Percentiles rank a stretch among this genome's conserved stretches.
Conservation (phyloP, 2,797 vertebrate species). For the Acanthopagrus latus region DNA sequence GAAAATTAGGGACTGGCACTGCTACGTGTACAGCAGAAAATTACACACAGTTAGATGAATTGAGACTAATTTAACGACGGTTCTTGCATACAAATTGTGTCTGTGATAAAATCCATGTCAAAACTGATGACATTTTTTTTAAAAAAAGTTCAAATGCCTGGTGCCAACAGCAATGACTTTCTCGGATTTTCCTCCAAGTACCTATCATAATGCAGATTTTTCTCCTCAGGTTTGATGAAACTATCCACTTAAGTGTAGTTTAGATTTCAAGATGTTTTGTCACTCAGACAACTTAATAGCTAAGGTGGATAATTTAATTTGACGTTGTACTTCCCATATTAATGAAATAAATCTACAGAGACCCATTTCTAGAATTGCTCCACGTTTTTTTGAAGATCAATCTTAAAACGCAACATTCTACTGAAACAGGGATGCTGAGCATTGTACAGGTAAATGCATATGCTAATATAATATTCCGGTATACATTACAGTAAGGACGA, state of each 20-base stretch:
- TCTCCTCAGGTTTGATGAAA: neutral
- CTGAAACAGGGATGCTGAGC: neutral
- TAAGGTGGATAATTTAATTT: constrained; percentile 6
- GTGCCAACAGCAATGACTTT: constrained; percentile 11
- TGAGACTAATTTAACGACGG: constrained; percentile 14
- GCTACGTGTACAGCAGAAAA: constrained; percentile 35
- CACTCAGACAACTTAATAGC: neutral
- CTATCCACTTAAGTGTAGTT: neutral
- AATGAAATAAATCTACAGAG: neutral
- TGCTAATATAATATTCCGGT: neutral
- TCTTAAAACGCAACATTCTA: neutral
- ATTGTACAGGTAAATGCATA: neutral
- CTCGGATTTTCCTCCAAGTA: neutral
- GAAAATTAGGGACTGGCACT: constrained; percentile 18
- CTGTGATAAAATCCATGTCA: constrained; percentile 4
- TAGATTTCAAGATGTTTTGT: neutral
- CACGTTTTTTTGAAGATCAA: neutral
- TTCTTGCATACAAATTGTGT: constrained; percentile 18
- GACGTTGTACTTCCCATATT: neutral
- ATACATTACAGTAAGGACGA: neutral
- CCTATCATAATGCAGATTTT: neutral
- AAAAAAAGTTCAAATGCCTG: neutral
- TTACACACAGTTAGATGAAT: constrained; percentile 23
- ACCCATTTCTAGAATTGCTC: neutral
- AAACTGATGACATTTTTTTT: neutral